phyloP scores from a whole-genome alignment of 92 coral and sea anemone species.

The Pocillopora meandrina region DNA sequence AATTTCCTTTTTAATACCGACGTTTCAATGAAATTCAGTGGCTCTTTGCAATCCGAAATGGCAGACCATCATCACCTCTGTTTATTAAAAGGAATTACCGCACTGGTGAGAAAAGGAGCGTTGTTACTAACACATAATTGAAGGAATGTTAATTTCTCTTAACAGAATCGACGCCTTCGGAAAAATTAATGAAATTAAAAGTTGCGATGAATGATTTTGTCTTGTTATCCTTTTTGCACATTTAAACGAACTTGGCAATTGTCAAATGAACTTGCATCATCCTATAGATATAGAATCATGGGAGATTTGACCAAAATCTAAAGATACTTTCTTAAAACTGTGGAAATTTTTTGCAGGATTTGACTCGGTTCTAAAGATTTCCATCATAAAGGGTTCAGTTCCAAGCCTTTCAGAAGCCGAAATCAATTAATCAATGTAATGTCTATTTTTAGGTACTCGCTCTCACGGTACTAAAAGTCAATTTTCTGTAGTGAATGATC shows the following conservation, averaged over 20 bases:
- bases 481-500: too few species aligned
- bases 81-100: not conserved
- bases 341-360: too few species aligned
- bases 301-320: too few species aligned
- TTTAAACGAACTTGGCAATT: not conserved
- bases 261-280: too few species aligned
- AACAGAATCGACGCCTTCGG: not conserved
- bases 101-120: not conserved
- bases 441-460: too few species aligned
- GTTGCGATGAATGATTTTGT: not conserved
- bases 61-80: conserved; percentile 1
- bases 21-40: not conserved
- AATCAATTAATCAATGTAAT: too few species aligned
- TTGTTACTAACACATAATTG: not conserved
- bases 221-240: not conserved
- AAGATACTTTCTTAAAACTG: too few species aligned
- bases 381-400: too few species aligned
- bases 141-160: not conserved
- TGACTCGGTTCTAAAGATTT: too few species aligned
- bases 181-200: not conserved
- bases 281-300: too few species aligned
- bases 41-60: not conserved
- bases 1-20: not conserved
- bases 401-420: too few species aligned
- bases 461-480: too few species aligned